Evolutionary conservation across 2,888 invertebrate species (phyloP).

Genomic region (Blomia tropicalis): DNA sequence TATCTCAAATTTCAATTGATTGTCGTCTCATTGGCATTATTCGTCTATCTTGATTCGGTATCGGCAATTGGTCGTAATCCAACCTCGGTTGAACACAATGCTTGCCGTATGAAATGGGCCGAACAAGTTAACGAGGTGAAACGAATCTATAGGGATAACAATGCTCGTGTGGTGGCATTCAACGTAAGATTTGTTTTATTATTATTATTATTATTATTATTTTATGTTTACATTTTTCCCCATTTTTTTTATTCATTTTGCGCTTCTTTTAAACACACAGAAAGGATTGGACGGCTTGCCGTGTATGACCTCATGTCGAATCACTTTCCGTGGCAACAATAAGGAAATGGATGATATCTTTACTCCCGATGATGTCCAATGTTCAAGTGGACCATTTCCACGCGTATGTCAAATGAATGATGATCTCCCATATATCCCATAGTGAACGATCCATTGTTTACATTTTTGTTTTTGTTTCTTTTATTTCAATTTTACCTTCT

Average conservation of each 20-base stretch:
- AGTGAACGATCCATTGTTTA: no score
- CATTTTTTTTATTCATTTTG: constrained; percentile 2
- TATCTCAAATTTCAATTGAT: no score
- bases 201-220: background rate
- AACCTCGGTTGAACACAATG: constrained; percentile 14
- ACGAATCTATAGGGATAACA: constrained; percentile 5
- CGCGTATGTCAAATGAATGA: constrained; percentile 2
- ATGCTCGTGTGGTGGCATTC: background rate
- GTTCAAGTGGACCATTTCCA: constrained; percentile 7
- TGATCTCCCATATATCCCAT: no score
- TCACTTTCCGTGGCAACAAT: constrained; percentile 6
- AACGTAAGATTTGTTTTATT: background rate
- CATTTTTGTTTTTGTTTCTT: no score
- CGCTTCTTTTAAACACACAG: background rate
- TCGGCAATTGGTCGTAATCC: constrained; percentile 14
- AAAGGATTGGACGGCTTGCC: constrained; percentile 15
- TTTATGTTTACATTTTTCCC: no score
- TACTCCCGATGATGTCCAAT: constrained; percentile 10
- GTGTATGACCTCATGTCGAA: constrained; percentile 14
- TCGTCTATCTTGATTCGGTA: no score
- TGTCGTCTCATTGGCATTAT: no score
- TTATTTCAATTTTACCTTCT: no score
- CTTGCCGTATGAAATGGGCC: constrained; percentile 11
- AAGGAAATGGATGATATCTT: constrained; percentile 18
- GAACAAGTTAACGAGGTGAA: constrained; percentile 12